These are phyloP conservation scores for Platichthys flesus DNA, from an alignment of 2,113 vertebrate species.

Conservation along the genomic window DNA sequence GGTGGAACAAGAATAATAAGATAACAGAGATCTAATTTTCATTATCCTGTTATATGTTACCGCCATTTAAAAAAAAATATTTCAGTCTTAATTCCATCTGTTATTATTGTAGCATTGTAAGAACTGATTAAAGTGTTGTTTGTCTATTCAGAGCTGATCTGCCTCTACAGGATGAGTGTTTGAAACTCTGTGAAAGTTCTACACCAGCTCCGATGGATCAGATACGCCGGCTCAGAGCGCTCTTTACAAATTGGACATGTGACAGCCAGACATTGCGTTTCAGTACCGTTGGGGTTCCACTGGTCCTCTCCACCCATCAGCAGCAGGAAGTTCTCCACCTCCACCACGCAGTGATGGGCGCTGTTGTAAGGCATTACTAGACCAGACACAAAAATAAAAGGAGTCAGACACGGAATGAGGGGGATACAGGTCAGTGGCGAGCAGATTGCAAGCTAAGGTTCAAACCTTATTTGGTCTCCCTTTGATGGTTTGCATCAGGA, in stretches of 20 bases:
- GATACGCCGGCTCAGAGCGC: neutral
- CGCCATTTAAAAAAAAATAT: no score
- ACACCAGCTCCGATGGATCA: conserved; percentile 41
- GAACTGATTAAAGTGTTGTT: conserved; percentile 52
- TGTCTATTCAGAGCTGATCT: conserved; percentile 58
- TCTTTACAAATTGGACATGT: neutral
- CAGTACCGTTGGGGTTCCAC: conserved; percentile 97
- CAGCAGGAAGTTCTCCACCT: conserved; percentile 98
- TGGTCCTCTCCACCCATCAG: conserved; percentile 98
- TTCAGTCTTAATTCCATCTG: conserved; percentile 35
- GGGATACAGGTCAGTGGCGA: neutral
- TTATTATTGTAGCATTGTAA: conserved; percentile 42
- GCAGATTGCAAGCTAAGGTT: neutral
- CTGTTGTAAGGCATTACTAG: conserved; percentile 99
- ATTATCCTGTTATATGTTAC: neutral
- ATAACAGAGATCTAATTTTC: neutral
- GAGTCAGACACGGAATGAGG: neutral
- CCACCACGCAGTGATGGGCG: conserved; percentile 98
- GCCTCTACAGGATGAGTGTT: conserved; percentile 38
- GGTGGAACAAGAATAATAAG: conserved; percentile 1
- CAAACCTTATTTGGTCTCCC: neutral
- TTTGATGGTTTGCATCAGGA: no score
- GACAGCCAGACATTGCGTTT: conserved; percentile 27
- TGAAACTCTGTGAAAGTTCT: conserved; percentile 39
- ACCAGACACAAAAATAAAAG: conserved; percentile 53